Percentiles rank a stretch among this genome's conserved stretches.
Conservation (phyloP, 1,140 invertebrate genomes). For the Meloidogyne floridensis region DNA sequence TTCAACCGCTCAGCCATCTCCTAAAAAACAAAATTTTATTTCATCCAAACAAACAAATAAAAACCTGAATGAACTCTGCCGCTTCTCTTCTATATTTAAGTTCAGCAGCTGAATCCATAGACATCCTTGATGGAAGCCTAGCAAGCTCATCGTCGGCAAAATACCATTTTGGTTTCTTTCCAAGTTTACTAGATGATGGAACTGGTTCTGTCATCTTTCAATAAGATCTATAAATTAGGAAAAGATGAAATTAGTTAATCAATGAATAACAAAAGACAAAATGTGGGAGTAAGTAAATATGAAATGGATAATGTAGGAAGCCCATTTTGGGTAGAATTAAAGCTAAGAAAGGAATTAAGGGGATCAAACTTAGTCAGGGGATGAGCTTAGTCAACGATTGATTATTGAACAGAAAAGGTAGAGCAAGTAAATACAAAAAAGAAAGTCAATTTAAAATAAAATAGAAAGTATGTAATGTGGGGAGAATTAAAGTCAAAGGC, state of each 20-base stretch:
- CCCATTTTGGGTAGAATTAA: too few relatives aligned
- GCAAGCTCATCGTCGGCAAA: conserved; percentile 24
- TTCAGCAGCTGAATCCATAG: conserved; percentile 15
- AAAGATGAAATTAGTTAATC: not conserved
- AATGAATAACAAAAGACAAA: not conserved
- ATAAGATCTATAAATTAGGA: not conserved
- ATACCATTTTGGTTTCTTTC: conserved; percentile 28
- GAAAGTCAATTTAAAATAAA: too few relatives aligned
- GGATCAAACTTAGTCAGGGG: too few relatives aligned
- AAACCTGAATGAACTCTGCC: conserved; percentile 20
- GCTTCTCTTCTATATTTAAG: conserved; percentile 23
- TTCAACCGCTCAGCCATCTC: conserved; percentile 26
- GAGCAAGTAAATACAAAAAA: too few relatives aligned
- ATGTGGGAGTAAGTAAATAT: not conserved
- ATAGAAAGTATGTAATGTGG: too few relatives aligned
- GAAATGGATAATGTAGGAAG: not conserved
- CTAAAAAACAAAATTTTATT: not conserved
- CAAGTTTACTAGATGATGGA: conserved; percentile 25
- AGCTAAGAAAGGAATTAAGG: too few relatives aligned
- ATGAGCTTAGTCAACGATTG: too few relatives aligned
- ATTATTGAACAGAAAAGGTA: too few relatives aligned
- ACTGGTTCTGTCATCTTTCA: conserved; percentile 15
- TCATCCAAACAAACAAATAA: not conserved
- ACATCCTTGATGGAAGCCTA: conserved; percentile 22
- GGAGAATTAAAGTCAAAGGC: too few relatives aligned